Base-by-base conservation (phyloP, 2,888 invertebrate genomes). In the Sicus ferrugineus region DNA sequence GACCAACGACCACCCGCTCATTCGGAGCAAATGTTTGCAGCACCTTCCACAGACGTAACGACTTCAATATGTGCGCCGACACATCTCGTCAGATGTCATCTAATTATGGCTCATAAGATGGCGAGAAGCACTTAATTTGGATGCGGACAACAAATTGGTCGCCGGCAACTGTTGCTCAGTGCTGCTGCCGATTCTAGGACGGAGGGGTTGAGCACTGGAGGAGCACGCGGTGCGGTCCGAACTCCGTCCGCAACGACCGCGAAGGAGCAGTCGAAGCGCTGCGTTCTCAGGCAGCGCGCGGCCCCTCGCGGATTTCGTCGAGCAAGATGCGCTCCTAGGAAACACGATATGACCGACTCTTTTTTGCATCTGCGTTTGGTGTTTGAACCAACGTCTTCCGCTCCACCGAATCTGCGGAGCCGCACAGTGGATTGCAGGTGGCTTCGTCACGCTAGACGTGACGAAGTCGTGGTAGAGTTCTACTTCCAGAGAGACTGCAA, bases 1-100 rank as follows among this genome's bases (percentile, higher is more conserved):
- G 19, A 3, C 31, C 62, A 67, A 66, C 65, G 66, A 68, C 28
- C 65, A 66, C 62, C 61, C 11, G 48, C 48, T 56, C 64, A 63
- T 65, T 34, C 54, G 66, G 50, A 23, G 26, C 14, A 38, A 19
- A 62, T 64, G 16, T 34, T n/a, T 21, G 50, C n/a, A 21, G 11
- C 31, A 7, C 61, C 30, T 52, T 66, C 50, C 34, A 64, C 50
- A 23, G 0, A 42, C 19, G 34, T 42, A 28, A 46, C 56, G 54
- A n/a, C 52, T 38, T 42, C 59, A 14, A 31, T 30, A 46, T 48
- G 23, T 46, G 28, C 9, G n/a, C n/a, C n/a, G 19, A n/a, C 19
- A 28, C 42, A 61, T 2, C 42, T 56, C 66, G 58, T 64, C 68
- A 42, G 16, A 68, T 34, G 48, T 63, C 67, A 50, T 34, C 50